Conservation (phyloP, 2,888 invertebrate species). For the Spicauda simplicius region DNA sequence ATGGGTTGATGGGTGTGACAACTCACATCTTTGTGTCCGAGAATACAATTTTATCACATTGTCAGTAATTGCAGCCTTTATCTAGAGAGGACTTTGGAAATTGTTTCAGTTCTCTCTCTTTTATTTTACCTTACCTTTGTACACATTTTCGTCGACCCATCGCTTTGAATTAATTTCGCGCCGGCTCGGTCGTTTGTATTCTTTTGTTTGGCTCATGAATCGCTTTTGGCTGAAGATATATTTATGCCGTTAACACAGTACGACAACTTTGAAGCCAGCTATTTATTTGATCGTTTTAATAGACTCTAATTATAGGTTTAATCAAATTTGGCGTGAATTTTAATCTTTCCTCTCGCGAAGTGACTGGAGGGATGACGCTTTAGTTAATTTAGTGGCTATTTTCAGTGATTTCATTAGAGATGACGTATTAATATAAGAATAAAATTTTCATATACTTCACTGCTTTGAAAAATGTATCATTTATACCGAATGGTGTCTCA, state of each 20-base stretch:
- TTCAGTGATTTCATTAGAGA: too few species aligned
- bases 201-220: conserved; percentile 75
- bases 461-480: too few species aligned
- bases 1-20: not conserved
- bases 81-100: conserved; percentile 66
- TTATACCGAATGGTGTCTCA: too few species aligned
- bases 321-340: conserved; percentile 78
- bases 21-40: not conserved
- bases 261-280: conserved; percentile 72
- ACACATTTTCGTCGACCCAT: conserved; percentile 73
- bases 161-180: conserved; percentile 78
- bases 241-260: conserved; percentile 75
- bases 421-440: too few species aligned
- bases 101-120: conserved; percentile 68
- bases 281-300: conserved; percentile 77
- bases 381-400: not conserved
- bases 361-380: not conserved
- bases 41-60: conserved; percentile 46
- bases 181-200: conserved; percentile 70
- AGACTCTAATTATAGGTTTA: conserved; percentile 78
- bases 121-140: conserved; percentile 75
- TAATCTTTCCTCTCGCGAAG: conserved; percentile 2
- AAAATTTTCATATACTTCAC: too few species aligned
- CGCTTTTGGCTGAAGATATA: conserved; percentile 51
- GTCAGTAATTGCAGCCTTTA: conserved; percentile 66